Evolutionary conservation across 2,113 vertebrate genomes (phyloP).

Genomic region (Menidia beryllina): DNA sequence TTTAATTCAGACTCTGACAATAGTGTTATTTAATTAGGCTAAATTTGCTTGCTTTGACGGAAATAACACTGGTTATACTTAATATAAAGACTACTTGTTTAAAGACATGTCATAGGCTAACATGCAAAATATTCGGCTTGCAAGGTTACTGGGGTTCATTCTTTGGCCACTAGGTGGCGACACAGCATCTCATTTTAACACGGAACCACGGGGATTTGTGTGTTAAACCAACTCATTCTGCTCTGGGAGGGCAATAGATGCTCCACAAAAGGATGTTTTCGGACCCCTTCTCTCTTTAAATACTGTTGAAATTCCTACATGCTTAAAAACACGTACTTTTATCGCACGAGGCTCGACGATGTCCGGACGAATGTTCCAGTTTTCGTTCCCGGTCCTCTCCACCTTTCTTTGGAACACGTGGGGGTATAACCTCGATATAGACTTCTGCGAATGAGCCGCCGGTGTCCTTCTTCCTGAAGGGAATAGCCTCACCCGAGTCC

Average conservation of each 20-base stretch:
- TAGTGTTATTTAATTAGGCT: no score
- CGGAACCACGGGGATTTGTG: neutral
- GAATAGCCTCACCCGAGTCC: slow-evolving; percentile 4
- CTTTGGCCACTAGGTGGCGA: slow-evolving; percentile 71
- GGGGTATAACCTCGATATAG: neutral
- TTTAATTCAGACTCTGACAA: no score
- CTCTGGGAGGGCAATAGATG: neutral
- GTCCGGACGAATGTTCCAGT: no score
- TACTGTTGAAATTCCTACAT: neutral
- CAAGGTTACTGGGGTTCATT: neutral
- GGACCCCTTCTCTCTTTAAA: neutral
- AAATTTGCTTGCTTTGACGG: no score
- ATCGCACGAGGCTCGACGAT: neutral
- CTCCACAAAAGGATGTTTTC: neutral
- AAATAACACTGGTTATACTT: no score
- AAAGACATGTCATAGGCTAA: neutral
- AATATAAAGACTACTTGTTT: no score
- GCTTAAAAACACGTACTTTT: neutral
- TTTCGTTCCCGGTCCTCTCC: neutral
- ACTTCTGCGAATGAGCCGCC: neutral
- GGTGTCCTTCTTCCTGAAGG: slow-evolving; percentile 30
- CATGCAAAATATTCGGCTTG: neutral
- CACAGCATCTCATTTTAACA: slow-evolving; percentile 50
- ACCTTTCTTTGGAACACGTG: neutral
- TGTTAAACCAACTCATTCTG: neutral